A percentile compares a stretch with the other conserved stretches of the same genome.
Conservation (phyloP, 2,113 vertebrate species). For the Harpagus bidentatus region DNA sequence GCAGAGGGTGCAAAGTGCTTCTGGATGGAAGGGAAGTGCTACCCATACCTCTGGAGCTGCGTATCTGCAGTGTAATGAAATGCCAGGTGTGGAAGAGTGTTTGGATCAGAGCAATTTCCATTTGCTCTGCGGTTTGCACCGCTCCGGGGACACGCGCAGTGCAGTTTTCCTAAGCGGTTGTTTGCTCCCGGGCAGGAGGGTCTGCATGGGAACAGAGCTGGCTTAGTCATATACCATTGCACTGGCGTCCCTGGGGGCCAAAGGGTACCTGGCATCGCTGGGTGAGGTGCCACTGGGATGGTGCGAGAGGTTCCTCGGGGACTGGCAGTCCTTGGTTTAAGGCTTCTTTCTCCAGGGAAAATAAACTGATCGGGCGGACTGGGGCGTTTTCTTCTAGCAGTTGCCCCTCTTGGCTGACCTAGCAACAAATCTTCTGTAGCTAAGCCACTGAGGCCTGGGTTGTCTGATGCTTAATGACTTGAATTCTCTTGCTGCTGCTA, state of each 20-base stretch:
- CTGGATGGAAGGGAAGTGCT: conserved; percentile 30
- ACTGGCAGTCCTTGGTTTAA: background rate
- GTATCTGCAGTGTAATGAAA: background rate
- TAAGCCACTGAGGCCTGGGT: background rate
- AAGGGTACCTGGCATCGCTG: background rate
- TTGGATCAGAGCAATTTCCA: conserved; percentile 24
- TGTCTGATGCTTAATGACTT: background rate
- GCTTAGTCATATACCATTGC: too few species aligned
- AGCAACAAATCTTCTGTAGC: background rate
- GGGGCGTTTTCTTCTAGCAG: background rate
- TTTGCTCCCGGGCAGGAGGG: background rate
- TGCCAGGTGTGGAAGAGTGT: conserved; percentile 22
- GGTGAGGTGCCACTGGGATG: background rate
- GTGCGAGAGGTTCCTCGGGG: background rate
- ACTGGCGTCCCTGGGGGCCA: background rate
- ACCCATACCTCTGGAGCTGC: background rate
- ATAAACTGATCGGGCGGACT: background rate
- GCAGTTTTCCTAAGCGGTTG: background rate
- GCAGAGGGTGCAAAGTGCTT: conserved; percentile 44
- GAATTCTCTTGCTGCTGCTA: background rate
- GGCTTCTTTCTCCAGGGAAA: background rate
- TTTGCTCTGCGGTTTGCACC: background rate
- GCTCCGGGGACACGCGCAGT: background rate
- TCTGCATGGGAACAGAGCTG: background rate
- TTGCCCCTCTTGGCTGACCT: background rate